A percentile compares a stretch with the other conserved stretches of the same genome.
These are phyloP conservation scores for Yponomeuta cagnagella DNA, from an alignment of 2,888 invertebrate species.

Conservation along the genomic window DNA sequence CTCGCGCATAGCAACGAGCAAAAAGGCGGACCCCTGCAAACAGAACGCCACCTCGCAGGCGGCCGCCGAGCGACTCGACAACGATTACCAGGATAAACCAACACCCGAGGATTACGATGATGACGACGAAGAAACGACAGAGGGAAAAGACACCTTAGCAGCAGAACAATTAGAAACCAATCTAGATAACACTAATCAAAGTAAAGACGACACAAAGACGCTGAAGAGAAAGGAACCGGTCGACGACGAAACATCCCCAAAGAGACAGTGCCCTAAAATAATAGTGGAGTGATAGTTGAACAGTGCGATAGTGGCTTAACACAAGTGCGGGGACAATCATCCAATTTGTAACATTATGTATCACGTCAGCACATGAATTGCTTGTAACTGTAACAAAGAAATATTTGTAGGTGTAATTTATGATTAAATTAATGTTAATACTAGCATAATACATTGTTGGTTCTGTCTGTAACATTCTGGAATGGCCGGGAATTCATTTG, in stretches of 20 bases:
- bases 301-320: constrained; percentile 5
- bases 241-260: constrained; percentile 53
- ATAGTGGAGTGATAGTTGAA: constrained; percentile 43
- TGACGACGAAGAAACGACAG: constrained; percentile 32
- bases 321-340: constrained; percentile 6
- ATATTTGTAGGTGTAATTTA: constrained; percentile 36
- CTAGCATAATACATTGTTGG: constrained; percentile 46
- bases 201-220: constrained; percentile 40
- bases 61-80: constrained; percentile 54
- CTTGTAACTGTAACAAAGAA: constrained; percentile 39
- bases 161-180: constrained; percentile 4
- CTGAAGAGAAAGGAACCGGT: constrained; percentile 57
- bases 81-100: constrained; percentile 24
- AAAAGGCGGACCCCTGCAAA: constrained; percentile 25
- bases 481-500: constrained; percentile 26
- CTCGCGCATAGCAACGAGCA: constrained; percentile 48
- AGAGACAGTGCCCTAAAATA: constrained; percentile 62
- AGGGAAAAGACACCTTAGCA: constrained; percentile 18
- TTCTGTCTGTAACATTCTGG: constrained; percentile 38
- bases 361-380: constrained; percentile 37
- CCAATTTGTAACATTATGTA: neutral
- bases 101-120: constrained; percentile 40
- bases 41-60: constrained; percentile 44
- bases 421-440: constrained; percentile 53
- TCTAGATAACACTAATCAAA: constrained; percentile 18